phyloP scores from a whole-genome alignment of 1,140 invertebrate species.

The Sinonovacula constricta region DNA sequence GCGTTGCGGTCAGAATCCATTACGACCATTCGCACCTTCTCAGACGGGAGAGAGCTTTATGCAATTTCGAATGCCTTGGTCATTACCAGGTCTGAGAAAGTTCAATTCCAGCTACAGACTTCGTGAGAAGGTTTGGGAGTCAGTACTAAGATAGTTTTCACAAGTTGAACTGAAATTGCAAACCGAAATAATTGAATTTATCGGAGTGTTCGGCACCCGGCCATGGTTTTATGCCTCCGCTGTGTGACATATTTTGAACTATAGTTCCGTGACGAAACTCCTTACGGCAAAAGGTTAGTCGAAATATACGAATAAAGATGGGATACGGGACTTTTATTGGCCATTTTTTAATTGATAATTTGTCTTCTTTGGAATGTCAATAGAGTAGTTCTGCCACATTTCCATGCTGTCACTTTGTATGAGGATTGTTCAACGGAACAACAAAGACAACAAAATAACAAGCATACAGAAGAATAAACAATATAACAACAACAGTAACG shows the following conservation, averaged over 20 bases:
- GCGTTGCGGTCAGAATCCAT: background rate
- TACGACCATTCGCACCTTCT: background rate
- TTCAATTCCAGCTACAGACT: background rate
- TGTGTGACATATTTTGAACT: slow-evolving; percentile 11
- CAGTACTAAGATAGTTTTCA: background rate
- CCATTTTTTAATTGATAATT: background rate
- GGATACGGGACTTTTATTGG: background rate
- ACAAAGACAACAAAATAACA: too few species aligned
- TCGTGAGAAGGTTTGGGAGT: background rate
- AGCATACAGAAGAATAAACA: too few species aligned
- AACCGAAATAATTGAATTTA: slow-evolving; percentile 38
- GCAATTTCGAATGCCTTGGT: too few species aligned
- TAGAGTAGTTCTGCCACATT: too few species aligned
- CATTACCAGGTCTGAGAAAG: too few species aligned
- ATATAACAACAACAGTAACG: too few species aligned
- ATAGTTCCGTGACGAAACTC: slow-evolving; percentile 14
- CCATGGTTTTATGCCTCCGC: slow-evolving; percentile 21
- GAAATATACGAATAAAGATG: slow-evolving; percentile 12
- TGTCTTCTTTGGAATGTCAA: background rate
- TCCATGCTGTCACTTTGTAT: too few species aligned
- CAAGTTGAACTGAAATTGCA: slow-evolving; percentile 9
- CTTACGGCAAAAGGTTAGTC: slow-evolving; percentile 2
- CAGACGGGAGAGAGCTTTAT: too few species aligned
- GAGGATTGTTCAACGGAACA: too few species aligned
- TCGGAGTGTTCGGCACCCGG: slow-evolving; percentile 13